Evolutionary conservation across 2,113 vertebrate species (phyloP), one percentile per base, ranked within the genome.

Genomic region (Upupa epops): DNA sequence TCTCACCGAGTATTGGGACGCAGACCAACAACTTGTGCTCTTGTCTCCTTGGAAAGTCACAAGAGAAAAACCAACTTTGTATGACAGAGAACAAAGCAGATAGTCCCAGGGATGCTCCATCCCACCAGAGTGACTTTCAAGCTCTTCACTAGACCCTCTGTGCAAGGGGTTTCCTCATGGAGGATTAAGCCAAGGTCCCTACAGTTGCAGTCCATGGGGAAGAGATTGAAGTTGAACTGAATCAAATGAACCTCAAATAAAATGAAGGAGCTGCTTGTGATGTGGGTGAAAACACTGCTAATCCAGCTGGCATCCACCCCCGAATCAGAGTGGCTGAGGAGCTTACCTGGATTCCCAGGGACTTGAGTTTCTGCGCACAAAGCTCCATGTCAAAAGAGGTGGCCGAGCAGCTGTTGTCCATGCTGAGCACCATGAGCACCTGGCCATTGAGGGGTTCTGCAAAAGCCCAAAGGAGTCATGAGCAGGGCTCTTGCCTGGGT

Each of bases 291-390:
- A 66, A 70, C 2, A 1, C 4, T 9, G 31, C 37, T 56, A 36
- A 60, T 20, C 20, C 29, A 45, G 54, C 14, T 18, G 26, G n/a
- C 22, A 12, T 11, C 9, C 11, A 25, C 59, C 45, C 9, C 20
- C 9, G 17, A 15, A 19, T 9, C 45, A 29, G 37, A 4, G 36
- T 32, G 26, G 49, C 1, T 3, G 17, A 77, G 31, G 24, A 83
- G 36, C 96, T 96, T 88, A 97, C 98, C 97, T 98, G 97, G 74
- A 98, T 71, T 18, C 97, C 98, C 31, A 97, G 93, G 48, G 96
- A 83, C 79, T 96, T 92, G 56, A 98, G 86, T 15, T 96, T 97
- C 73, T 97, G 72, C 7, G 91, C 94, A 17, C 96, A 97, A 0
- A 92, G 90, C 29, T 97, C 96, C 95, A 96, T 61, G 34, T 98